Percentiles rank a stretch among this genome's conserved stretches.
Conservation (phyloP, 2,113 vertebrate species). For the Tupaia tana region DNA sequence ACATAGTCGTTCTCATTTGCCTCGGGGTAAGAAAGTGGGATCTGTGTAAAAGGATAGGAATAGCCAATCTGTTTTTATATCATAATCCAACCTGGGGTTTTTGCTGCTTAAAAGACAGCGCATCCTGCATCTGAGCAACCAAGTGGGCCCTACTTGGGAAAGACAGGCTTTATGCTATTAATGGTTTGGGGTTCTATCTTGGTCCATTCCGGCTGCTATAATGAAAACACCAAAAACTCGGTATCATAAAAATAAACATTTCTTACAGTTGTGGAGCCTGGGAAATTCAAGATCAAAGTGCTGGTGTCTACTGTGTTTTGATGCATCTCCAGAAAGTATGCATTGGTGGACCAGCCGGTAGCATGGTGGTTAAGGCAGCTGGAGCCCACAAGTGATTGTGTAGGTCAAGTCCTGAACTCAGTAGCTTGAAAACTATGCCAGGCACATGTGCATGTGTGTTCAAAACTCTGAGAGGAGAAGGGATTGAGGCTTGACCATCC, state of each 20-base stretch:
- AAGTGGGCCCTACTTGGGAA: not conserved
- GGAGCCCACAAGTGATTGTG: no score
- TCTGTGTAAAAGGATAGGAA: not conserved
- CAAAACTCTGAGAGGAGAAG: no score
- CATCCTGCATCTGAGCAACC: not conserved
- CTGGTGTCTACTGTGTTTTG: no score
- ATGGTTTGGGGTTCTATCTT: not conserved
- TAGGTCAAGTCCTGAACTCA: no score
- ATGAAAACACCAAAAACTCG: not conserved
- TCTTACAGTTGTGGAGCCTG: not conserved
- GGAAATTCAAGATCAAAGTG: not conserved
- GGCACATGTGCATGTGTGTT: no score
- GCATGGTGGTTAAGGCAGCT: no score
- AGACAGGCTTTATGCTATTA: not conserved
- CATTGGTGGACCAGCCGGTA: no score
- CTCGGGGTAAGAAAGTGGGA: constrained; percentile 9
- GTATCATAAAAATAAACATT: not conserved
- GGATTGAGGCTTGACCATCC: no score
- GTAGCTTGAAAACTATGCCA: no score
- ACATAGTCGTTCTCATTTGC: not conserved
- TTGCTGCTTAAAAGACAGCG: constrained; percentile 16
- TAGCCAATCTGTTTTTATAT: not conserved
- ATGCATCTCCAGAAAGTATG: no score
- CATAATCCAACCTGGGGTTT: constrained; percentile 31
- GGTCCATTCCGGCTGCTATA: not conserved